Evolutionary conservation across 1,140 invertebrate species (phyloP).

Genomic region (Latrodectus geometricus): DNA sequence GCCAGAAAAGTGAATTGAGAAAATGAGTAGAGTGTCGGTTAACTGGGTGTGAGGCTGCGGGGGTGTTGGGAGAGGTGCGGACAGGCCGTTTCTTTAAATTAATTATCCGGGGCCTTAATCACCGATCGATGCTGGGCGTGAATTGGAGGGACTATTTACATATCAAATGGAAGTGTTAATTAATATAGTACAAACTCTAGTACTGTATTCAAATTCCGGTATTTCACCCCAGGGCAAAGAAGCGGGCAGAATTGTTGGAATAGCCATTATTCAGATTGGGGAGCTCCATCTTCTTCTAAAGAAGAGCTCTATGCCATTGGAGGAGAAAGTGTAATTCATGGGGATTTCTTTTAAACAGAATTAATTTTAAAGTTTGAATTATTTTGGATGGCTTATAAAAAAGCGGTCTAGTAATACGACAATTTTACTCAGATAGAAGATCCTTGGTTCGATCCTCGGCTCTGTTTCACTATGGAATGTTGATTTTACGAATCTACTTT

Average conservation of each 20-base stretch:
- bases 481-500: too few relatives aligned
- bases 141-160: constrained; percentile 1
- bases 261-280: too few relatives aligned
- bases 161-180: background rate
- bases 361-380: background rate
- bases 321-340: background rate
- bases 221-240: background rate
- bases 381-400: too few relatives aligned
- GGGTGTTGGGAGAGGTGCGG: background rate
- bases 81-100: constrained; percentile 46
- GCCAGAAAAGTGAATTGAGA: constrained; percentile 26
- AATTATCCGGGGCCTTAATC: constrained; percentile 42
- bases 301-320: background rate
- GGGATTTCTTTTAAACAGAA: background rate
- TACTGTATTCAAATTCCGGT: background rate
- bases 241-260: background rate
- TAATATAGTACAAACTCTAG: background rate
- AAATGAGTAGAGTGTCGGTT: background rate
- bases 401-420: too few relatives aligned
- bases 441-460: too few relatives aligned
- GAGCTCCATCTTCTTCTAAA: background rate
- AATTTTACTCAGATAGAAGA: too few relatives aligned
- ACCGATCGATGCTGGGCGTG: constrained; percentile 30
- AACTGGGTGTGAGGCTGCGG: background rate
- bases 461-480: too few relatives aligned